Base-by-base conservation (phyloP, 2,888 invertebrate species). In the Willowsia nigromaculata region DNA sequence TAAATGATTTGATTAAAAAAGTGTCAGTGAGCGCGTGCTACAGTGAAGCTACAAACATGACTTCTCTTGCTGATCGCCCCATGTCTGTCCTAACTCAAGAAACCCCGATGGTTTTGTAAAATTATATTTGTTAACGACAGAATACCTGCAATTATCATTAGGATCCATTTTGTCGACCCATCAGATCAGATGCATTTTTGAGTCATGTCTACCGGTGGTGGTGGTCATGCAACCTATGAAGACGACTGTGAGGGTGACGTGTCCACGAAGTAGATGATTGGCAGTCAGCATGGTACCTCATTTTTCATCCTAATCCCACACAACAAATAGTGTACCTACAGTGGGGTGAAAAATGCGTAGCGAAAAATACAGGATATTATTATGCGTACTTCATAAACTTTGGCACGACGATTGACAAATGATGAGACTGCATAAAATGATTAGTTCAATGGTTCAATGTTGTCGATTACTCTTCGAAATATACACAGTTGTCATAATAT, bases 131-230 rank as follows among this genome's bases (percentile, higher is more conserved):
- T 25, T 27, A 43, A 47, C 25, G n/a, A 74, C 1, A 43, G 65
- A 76, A 59, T 27, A 82, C 25, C 47, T 82, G 65, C 43, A 43
- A 65, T 78, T 86, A 80, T 76, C 86, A 78, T 50, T 86, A 78
- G 37, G 47, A 80, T 25, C 68, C 65, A 86, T 80, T 25, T 86
- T 80, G 53, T 40, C 40, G 27, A 7, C 43, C 37, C 59, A 68
- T 37, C 86, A 80, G 47, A 27, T 65, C 86, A 50, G 15, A 25
- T 47, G 68, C 80, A 18, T 40, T 27, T 78, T 62, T 43, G 27
- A 27, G 25, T 9, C 15, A 37, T n/a, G 15, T 59, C 27, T 22
- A 30, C 18, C 59, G 80, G 56, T 68, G 40, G 22, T 4, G 40
- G 40, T 11, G 22, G 7, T 40, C 68, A 68, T 30, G 40, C 37